Evolutionary conservation across 1,140 invertebrate species (phyloP).

Genomic region (Calliphora vicina): DNA sequence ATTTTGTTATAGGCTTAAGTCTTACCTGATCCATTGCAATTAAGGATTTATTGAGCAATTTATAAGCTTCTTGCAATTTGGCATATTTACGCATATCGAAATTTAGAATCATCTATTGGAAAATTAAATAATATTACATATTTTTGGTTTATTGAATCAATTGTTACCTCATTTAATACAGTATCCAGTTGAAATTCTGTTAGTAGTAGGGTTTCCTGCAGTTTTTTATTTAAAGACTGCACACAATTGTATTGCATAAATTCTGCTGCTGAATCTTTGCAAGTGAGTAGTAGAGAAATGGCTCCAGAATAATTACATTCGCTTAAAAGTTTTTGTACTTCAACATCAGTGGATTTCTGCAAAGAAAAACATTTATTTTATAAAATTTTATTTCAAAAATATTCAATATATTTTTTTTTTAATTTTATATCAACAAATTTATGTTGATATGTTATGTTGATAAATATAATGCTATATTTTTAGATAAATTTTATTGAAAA

Average conservation of each 20-base stretch:
- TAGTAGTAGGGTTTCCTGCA: conserved; percentile 90
- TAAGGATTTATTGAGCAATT: conserved; percentile 84
- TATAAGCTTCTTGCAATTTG: conserved; percentile 86
- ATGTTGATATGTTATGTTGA: too few species aligned
- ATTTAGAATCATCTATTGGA: conserved; percentile 70
- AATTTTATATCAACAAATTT: too few species aligned
- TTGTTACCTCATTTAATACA: conserved; percentile 77
- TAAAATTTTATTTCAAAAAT: too few species aligned
- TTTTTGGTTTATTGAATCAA: neutral
- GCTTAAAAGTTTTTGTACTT: conserved; percentile 80
- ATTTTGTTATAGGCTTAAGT: neutral
- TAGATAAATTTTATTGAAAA: too few species aligned
- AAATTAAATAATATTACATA: conserved; percentile 26
- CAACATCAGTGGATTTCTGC: conserved; percentile 80
- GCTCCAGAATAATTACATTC: conserved; percentile 90
- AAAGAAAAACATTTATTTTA: neutral
- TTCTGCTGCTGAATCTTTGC: conserved; percentile 81
- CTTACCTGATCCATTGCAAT: conserved; percentile 92
- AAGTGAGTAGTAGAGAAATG: conserved; percentile 87
- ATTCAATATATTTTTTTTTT: too few species aligned
- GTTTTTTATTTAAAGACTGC: conserved; percentile 81
- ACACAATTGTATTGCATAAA: conserved; percentile 88
- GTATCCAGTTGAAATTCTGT: conserved; percentile 92
- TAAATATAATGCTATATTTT: too few species aligned
- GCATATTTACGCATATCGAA: conserved; percentile 78